Percentiles rank a stretch among this genome's conserved stretches.
phyloP scores from a whole-genome alignment of 2,888 invertebrate species.

The Netelia inedita region DNA sequence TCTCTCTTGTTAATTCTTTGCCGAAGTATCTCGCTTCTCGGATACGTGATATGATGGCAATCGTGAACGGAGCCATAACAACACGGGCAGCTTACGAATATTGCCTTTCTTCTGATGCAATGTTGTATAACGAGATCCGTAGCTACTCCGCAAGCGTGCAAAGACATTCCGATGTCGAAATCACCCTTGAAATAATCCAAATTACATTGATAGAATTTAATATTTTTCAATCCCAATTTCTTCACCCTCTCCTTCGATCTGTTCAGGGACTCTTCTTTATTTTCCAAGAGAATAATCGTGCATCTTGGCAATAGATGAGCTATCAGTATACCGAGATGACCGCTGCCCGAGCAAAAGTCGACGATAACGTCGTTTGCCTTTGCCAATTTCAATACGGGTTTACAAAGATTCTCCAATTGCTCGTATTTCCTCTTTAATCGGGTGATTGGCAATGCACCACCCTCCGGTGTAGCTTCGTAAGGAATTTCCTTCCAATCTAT shows the following conservation, averaged over 20 bases:
- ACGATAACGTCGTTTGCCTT: constrained; percentile 91
- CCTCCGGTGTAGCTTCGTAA: constrained; percentile 90
- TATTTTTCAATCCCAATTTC: constrained; percentile 90
- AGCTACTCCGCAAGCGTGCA: constrained; percentile 98
- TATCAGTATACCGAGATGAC: constrained; percentile 95
- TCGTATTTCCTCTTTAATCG: constrained; percentile 92
- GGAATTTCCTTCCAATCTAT: constrained; percentile 92
- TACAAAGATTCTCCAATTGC: constrained; percentile 94
- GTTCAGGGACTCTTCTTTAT: constrained; percentile 94
- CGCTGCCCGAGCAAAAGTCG: constrained; percentile 98
- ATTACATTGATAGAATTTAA: constrained; percentile 94
- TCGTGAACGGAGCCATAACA: constrained; percentile 96
- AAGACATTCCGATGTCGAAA: constrained; percentile 94
- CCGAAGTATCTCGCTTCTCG: constrained; percentile 90
- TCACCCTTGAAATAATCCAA: constrained; percentile 93
- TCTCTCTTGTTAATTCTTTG: constrained; percentile 86
- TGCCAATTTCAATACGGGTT: constrained; percentile 91
- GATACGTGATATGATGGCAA: constrained; percentile 93
- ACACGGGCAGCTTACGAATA: constrained; percentile 96
- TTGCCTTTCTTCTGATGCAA: constrained; percentile 91
- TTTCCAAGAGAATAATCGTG: constrained; percentile 93
- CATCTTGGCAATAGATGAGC: constrained; percentile 93
- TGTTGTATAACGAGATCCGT: constrained; percentile 96
- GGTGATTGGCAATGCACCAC: constrained; percentile 91
- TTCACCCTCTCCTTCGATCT: constrained; percentile 91